Conservation (phyloP, 2,113 vertebrate genomes). For the Chaenocephalus aceratus region DNA sequence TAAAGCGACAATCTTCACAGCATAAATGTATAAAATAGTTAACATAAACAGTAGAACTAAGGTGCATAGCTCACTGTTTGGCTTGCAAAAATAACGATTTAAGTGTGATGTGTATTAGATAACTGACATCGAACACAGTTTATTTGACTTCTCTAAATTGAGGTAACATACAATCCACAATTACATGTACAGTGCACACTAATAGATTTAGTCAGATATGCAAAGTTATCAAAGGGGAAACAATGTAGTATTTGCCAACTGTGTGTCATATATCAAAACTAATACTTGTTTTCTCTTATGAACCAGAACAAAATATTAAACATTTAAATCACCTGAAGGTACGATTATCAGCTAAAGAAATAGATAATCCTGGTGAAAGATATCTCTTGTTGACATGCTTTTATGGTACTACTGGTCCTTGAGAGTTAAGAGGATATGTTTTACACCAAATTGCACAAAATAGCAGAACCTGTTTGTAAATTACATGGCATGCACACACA, state of each 20-base stretch:
- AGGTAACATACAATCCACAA: background rate
- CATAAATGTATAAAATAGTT: background rate
- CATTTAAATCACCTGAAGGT: too few species aligned
- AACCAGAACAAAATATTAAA: background rate
- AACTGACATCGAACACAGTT: background rate
- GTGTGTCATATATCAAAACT: background rate
- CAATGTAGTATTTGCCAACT: background rate
- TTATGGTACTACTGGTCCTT: background rate
- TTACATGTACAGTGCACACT: background rate
- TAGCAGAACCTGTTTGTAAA: constrained; percentile 29
- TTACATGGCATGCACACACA: constrained; percentile 37
- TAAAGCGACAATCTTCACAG: background rate
- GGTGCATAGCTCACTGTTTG: background rate
- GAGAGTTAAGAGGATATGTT: background rate
- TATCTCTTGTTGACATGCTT: background rate
- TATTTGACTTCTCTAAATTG: constrained; percentile 2
- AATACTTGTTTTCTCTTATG: background rate
- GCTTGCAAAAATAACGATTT: constrained; percentile 9
- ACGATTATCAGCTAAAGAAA: background rate
- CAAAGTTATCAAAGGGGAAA: background rate
- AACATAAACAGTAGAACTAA: background rate
- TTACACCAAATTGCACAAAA: background rate
- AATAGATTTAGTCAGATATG: background rate
- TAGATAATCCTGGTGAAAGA: background rate
- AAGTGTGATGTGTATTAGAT: background rate